Percentiles rank a stretch among this genome's conserved stretches.
These are phyloP conservation scores for Cheumatopsyche charites DNA, from an alignment of 1,140 invertebrate species.

Conservation along the genomic window DNA sequence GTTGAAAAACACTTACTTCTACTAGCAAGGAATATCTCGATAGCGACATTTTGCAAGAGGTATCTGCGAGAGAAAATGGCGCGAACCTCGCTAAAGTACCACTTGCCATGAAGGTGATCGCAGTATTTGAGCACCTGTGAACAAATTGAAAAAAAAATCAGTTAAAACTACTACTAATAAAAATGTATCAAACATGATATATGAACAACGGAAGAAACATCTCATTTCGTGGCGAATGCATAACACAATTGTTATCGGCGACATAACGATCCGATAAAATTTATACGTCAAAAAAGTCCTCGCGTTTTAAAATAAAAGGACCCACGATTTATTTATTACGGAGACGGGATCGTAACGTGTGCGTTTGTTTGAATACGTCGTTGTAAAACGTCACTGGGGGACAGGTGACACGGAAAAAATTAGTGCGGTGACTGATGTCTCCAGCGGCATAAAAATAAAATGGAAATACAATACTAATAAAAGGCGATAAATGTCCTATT, in stretches of 20 bases:
- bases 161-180: not conserved
- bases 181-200: slow-evolving; percentile 3
- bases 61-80: slow-evolving; percentile 98
- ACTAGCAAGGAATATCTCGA: slow-evolving; percentile 98
- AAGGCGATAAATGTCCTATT: slow-evolving; percentile 34
- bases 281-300: slow-evolving; percentile 10
- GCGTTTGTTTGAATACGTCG: slow-evolving; percentile 11
- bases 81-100: slow-evolving; percentile 98
- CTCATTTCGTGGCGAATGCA: not conserved
- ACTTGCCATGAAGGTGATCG: slow-evolving; percentile 97
- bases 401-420: slow-evolving; percentile 38
- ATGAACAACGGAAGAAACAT: slow-evolving; percentile 5
- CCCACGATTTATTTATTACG: slow-evolving; percentile 28
- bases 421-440: slow-evolving; percentile 32
- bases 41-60: slow-evolving; percentile 94
- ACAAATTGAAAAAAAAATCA: slow-evolving; percentile 50
- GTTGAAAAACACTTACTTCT: slow-evolving; percentile 79
- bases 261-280: slow-evolving; percentile 17
- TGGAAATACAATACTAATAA: slow-evolving; percentile 33
- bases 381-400: slow-evolving; percentile 27
- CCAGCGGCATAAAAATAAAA: slow-evolving; percentile 11
- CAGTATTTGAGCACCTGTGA: slow-evolving; percentile 92
- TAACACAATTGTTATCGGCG: too few relatives aligned
- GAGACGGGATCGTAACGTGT: not conserved
- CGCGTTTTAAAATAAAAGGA: too few relatives aligned